Percentiles rank a stretch among this genome's conserved stretches.
phyloP scores from a whole-genome alignment of 2,113 vertebrate species.

The Mus pahari region DNA sequence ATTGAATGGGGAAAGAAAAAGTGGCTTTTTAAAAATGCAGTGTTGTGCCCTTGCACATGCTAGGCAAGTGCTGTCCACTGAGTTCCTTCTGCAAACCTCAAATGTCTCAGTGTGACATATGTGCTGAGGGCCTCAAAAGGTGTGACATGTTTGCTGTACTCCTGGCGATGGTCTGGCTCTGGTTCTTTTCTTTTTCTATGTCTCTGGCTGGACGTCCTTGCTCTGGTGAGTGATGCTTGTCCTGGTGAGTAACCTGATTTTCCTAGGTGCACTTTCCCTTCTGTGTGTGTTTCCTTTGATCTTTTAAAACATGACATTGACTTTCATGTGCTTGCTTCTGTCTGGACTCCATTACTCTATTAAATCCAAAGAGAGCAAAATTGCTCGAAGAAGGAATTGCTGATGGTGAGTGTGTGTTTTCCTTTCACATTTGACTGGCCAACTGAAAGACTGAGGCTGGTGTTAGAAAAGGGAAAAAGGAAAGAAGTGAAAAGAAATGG shows the following conservation, averaged over 20 bases:
- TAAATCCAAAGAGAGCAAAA: constrained; percentile 64
- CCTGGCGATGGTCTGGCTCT: background rate
- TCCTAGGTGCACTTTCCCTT: constrained; percentile 62
- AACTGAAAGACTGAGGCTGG: constrained; percentile 38
- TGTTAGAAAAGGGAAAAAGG: background rate
- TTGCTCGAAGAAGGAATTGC: constrained; percentile 40
- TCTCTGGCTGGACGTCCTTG: constrained; percentile 10
- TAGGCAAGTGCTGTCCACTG: background rate
- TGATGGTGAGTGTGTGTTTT: constrained; percentile 43
- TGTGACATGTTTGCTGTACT: background rate
- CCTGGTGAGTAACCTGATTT: constrained; percentile 50
- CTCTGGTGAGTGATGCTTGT: background rate
- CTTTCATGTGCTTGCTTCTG: constrained; percentile 50
- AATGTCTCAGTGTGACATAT: background rate
- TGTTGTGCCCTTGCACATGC: background rate
- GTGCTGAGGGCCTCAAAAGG: background rate
- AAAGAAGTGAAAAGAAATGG: background rate
- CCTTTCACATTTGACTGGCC: constrained; percentile 62
- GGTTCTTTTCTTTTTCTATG: background rate
- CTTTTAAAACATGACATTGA: background rate
- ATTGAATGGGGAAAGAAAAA: background rate
- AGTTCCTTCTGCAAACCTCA: background rate
- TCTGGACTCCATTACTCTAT: constrained; percentile 59
- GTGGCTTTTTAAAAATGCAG: background rate
- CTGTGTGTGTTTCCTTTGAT: constrained; percentile 52